Percentiles rank a stretch among this genome's conserved stretches.
Evolutionary conservation across 2,797 vertebrate genomes (phyloP).

Genomic region (Spondyliosoma cantharus): DNA sequence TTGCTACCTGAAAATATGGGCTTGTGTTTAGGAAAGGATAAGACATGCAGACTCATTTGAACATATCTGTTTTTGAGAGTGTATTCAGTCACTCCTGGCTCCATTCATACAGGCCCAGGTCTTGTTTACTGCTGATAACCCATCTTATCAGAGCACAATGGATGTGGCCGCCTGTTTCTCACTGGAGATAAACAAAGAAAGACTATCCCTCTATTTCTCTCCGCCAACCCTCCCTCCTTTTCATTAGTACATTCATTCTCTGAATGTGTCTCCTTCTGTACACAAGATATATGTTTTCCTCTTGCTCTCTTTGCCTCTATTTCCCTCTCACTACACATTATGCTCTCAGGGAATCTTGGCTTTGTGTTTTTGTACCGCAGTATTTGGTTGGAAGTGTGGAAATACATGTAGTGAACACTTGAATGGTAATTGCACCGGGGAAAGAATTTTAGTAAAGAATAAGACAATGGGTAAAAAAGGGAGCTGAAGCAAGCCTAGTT

Average conservation of each 20-base stretch:
- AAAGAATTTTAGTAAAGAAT: no score
- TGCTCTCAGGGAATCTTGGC: background rate
- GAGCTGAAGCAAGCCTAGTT: no score
- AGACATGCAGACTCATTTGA: slow-evolving; percentile 72
- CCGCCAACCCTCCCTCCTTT: slow-evolving; percentile 45
- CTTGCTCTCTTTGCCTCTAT: slow-evolving; percentile 16
- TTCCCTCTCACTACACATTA: slow-evolving; percentile 14
- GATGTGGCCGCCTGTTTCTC: slow-evolving; percentile 79
- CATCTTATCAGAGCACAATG: slow-evolving; percentile 85
- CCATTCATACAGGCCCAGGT: slow-evolving; percentile 77
- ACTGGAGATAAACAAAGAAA: slow-evolving; percentile 77
- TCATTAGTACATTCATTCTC: slow-evolving; percentile 64
- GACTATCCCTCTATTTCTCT: slow-evolving; percentile 72
- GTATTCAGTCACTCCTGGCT: slow-evolving; percentile 74
- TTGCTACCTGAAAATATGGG: slow-evolving; percentile 45
- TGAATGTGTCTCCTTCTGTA: slow-evolving; percentile 11
- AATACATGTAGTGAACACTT: background rate
- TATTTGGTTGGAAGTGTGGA: slow-evolving; percentile 2
- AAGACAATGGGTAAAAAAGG: no score
- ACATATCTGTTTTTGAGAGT: slow-evolving; percentile 79
- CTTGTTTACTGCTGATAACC: slow-evolving; percentile 86
- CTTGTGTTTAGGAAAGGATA: slow-evolving; percentile 57
- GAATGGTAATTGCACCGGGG: no score
- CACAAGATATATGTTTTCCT: slow-evolving; percentile 23
- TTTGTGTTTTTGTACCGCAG: slow-evolving; percentile 1